Evolutionary conservation across 2,113 vertebrate genomes (phyloP).

Genomic region (Ploceus nigricollis): DNA sequence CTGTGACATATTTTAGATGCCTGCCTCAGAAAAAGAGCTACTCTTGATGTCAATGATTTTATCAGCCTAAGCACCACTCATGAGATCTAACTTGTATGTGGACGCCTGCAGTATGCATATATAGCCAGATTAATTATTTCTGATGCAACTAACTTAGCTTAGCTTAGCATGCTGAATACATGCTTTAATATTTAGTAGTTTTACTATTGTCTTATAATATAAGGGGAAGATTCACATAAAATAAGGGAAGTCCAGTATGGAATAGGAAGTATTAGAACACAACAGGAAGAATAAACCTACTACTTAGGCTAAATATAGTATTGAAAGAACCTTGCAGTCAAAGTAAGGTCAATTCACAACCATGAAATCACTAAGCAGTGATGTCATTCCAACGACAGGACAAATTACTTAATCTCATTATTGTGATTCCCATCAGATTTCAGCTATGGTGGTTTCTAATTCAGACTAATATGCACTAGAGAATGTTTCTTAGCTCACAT

Average conservation of each 20-base stretch:
- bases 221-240: not conserved
- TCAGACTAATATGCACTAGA: not conserved
- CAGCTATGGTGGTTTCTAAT: not conserved
- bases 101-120: not conserved
- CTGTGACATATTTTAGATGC: not conserved
- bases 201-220: not conserved
- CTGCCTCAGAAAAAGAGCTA: not conserved
- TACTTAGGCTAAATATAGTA: not conserved
- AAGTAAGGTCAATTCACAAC: not conserved
- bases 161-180: not conserved
- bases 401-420: not conserved
- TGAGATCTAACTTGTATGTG: not conserved
- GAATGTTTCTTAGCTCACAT: not conserved
- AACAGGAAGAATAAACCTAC: not conserved
- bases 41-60: not conserved
- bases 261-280: not conserved
- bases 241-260: not conserved
- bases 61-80: not conserved
- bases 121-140: not conserved
- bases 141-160: not conserved
- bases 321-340: not conserved
- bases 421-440: not conserved
- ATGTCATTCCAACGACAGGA: not conserved
- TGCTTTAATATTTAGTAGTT: not conserved
- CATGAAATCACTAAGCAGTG: not conserved